Conservation (phyloP, 2,888 invertebrate genomes). For the Callyntrura sp. region DNA sequence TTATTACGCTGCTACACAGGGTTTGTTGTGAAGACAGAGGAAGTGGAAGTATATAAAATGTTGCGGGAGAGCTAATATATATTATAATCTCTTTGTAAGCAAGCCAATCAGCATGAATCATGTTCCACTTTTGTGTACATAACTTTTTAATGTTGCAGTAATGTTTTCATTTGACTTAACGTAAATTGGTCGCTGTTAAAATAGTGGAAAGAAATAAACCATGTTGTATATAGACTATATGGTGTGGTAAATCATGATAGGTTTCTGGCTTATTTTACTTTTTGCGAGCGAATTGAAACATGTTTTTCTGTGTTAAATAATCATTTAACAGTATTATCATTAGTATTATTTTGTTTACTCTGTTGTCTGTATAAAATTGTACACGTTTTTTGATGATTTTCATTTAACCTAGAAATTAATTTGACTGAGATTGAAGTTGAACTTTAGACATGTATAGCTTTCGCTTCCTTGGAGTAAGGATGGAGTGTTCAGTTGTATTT, state of each 20-base stretch:
- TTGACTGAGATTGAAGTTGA: constrained; percentile 63
- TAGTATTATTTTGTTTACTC: constrained; percentile 38
- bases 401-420: constrained; percentile 16
- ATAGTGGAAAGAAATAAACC: background rate
- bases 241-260: constrained; percentile 10
- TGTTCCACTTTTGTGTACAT: constrained; percentile 30
- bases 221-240: background rate
- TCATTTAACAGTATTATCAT: background rate
- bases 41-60: constrained; percentile 6
- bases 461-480: constrained; percentile 51
- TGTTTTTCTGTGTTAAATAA: constrained; percentile 32
- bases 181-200: constrained; percentile 43
- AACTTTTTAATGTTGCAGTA: background rate
- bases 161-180: constrained; percentile 18
- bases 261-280: constrained; percentile 31
- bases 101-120: constrained; percentile 43
- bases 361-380: constrained; percentile 55
- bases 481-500: constrained; percentile 57
- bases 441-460: constrained; percentile 62
- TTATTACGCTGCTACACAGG: background rate
- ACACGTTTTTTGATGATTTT: constrained; percentile 36
- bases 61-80: background rate
- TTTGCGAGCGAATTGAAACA: constrained; percentile 48
- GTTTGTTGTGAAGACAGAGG: constrained; percentile 31
- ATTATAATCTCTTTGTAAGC: constrained; percentile 34